These are phyloP conservation scores for Elmis aenea DNA, from an alignment of 2,888 invertebrate genomes.

Conservation along the genomic window DNA sequence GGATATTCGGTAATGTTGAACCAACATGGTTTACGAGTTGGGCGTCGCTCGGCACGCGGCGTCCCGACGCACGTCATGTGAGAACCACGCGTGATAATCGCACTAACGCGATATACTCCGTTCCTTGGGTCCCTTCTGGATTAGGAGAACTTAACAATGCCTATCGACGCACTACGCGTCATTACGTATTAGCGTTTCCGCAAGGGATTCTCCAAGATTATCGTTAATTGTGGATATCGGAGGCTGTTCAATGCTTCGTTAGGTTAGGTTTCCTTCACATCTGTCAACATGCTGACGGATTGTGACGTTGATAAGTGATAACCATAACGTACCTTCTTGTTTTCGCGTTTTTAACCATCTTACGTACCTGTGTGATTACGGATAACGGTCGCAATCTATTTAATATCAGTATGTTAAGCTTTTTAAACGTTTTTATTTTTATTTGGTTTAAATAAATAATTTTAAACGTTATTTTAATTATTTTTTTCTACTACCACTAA, in stretches of 20 bases:
- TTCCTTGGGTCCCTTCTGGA: slow-evolving; percentile 25
- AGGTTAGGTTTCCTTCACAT: slow-evolving; percentile 29
- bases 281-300: slow-evolving; percentile 26
- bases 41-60: slow-evolving; percentile 34
- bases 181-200: slow-evolving; percentile 40
- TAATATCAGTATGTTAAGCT: no score
- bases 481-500: no score
- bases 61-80: slow-evolving; percentile 31
- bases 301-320: background rate
- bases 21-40: slow-evolving; percentile 35
- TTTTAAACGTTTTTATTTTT: no score
- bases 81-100: slow-evolving; percentile 42
- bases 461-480: no score
- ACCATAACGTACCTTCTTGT: background rate
- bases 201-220: slow-evolving; percentile 31
- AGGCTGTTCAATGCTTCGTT: slow-evolving; percentile 32
- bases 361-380: no score
- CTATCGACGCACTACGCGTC: slow-evolving; percentile 33
- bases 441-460: no score
- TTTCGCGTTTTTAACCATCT: no score
- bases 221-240: slow-evolving; percentile 34
- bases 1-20: slow-evolving; percentile 34
- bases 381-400: no score
- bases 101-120: slow-evolving; percentile 38
- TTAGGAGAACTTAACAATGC: slow-evolving; percentile 30